phyloP scores from a whole-genome alignment of 2,888 invertebrate species.

The Pseudococcus viburni region DNA sequence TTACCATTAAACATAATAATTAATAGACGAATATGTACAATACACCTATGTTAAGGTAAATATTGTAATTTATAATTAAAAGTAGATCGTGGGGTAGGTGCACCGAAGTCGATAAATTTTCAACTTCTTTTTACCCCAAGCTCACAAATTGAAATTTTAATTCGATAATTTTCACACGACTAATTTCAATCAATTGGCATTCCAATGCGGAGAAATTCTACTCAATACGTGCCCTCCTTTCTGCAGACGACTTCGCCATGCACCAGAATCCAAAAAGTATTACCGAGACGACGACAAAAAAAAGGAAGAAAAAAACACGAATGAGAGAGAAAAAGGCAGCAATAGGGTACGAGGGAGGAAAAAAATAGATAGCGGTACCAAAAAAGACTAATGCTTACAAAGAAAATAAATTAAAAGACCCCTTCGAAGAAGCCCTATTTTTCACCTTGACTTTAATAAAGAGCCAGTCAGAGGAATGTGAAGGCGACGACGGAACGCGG shows the following conservation, averaged over 20 bases:
- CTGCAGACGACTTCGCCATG: not conserved
- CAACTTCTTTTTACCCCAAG: not conserved
- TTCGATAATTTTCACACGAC: not conserved
- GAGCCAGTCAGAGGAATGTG: slow-evolving; percentile 29
- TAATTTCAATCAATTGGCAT: not conserved
- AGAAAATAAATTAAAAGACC: slow-evolving; percentile 53
- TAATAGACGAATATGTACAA: not conserved
- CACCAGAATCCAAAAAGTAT: not conserved
- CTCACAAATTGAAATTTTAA: not conserved
- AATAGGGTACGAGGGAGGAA: not conserved
- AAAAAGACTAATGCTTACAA: slow-evolving; percentile 20
- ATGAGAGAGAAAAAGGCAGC: too few species aligned
- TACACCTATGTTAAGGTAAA: too few species aligned
- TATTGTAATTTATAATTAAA: too few species aligned
- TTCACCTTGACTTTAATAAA: slow-evolving; percentile 51
- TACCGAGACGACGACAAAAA: not conserved
- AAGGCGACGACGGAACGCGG: not conserved
- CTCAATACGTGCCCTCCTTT: not conserved
- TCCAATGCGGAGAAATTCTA: not conserved
- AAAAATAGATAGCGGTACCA: slow-evolving; percentile 30
- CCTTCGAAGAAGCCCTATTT: slow-evolving; percentile 47
- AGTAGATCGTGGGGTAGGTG: too few species aligned
- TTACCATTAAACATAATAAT: not conserved
- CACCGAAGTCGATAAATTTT: not conserved
- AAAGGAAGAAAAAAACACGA: not conserved